phyloP scores from a whole-genome alignment of 2,113 vertebrate genomes.

The Anseranas semipalmata region DNA sequence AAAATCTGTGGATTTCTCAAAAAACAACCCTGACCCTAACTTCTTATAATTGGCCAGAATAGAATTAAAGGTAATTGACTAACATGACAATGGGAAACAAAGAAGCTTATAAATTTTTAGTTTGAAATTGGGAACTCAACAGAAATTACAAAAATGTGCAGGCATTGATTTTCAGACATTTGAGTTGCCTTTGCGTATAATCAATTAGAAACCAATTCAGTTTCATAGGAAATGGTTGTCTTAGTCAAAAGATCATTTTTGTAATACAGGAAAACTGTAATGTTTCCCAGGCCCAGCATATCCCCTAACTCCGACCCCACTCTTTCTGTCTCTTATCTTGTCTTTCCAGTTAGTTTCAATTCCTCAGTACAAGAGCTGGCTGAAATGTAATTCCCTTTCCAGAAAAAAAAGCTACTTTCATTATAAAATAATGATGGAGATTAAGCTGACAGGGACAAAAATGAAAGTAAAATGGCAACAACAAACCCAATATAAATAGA shows the following conservation, averaged over 20 bases:
- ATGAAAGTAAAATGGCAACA: neutral
- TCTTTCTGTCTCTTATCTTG: neutral
- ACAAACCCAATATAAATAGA: neutral
- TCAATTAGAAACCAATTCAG: neutral
- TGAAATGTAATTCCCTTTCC: neutral
- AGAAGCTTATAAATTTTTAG: neutral
- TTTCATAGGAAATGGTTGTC: neutral
- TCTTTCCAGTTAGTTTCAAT: neutral
- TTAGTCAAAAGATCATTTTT: slow-evolving; percentile 4
- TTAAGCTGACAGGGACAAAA: neutral
- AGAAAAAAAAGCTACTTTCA: neutral
- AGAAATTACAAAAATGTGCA: neutral
- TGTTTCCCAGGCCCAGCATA: neutral
- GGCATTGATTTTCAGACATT: neutral
- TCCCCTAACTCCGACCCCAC: neutral
- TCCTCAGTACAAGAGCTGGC: neutral
- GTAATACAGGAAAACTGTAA: neutral
- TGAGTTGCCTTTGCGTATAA: neutral
- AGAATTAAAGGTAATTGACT: neutral
- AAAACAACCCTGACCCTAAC: neutral
- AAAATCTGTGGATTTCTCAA: neutral
- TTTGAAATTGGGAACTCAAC: neutral
- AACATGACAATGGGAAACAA: neutral
- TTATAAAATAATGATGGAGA: neutral
- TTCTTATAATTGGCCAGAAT: neutral